A percentile compares a stretch with the other conserved stretches of the same genome.
Conservation (phyloP, 2,113 vertebrate species). For the Eira barbara region DNA sequence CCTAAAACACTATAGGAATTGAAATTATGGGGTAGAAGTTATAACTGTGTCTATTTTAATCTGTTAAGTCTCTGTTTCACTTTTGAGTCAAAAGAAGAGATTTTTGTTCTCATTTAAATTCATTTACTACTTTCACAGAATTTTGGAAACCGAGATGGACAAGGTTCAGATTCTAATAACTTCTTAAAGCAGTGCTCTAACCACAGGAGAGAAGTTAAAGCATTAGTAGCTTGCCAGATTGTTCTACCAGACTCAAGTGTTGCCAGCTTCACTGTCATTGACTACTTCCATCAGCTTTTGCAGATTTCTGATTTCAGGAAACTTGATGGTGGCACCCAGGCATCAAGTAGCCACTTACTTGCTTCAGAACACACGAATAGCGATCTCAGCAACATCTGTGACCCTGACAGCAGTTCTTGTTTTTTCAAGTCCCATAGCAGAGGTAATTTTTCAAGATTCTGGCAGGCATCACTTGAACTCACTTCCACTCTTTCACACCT, state of each 20-base stretch:
- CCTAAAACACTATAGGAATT: background rate
- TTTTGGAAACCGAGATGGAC: constrained; percentile 64
- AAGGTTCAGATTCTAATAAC: constrained; percentile 55
- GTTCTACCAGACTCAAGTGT: constrained; percentile 78
- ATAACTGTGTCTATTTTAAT: background rate
- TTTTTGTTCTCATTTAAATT: constrained; percentile 40
- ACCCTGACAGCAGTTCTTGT: constrained; percentile 66
- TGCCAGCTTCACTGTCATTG: constrained; percentile 83
- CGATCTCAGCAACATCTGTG: constrained; percentile 72
- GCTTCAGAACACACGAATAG: constrained; percentile 58
- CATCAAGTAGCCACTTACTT: constrained; percentile 41
- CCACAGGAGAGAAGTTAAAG: constrained; percentile 65
- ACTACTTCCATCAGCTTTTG: constrained; percentile 79
- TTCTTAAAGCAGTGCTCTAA: constrained; percentile 65
- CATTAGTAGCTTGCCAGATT: constrained; percentile 84
- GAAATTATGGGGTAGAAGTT: background rate
- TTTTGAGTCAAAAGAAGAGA: constrained; percentile 28
- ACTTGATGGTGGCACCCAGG: constrained; percentile 9
- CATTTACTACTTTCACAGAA: constrained; percentile 74
- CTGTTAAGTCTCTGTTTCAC: constrained; percentile 21
- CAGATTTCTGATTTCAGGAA: constrained; percentile 44
- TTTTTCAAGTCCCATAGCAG: constrained; percentile 53
- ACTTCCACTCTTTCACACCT: constrained; percentile 76
- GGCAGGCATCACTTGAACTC: constrained; percentile 83
- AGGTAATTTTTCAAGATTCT: constrained; percentile 68